These are phyloP conservation scores for Lucilia cuprina DNA, from an alignment of 1,140 invertebrate species.

Conservation along the genomic window DNA sequence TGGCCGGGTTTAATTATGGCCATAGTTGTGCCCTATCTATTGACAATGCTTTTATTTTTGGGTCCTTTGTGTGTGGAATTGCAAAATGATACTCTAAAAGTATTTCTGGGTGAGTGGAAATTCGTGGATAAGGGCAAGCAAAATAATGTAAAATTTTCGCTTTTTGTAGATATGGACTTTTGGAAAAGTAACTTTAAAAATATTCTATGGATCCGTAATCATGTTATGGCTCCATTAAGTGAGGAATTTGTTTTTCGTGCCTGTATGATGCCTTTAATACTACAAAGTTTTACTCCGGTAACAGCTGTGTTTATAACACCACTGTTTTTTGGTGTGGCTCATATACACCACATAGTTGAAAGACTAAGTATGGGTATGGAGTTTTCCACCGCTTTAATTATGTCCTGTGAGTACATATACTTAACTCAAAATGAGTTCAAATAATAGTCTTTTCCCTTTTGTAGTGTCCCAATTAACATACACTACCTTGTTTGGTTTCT, in stretches of 20 bases:
- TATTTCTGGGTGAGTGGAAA: constrained; percentile 71
- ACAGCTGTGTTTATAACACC: constrained; percentile 85
- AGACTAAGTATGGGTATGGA: constrained; percentile 74
- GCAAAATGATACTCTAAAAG: constrained; percentile 72
- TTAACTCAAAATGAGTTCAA: constrained; percentile 18
- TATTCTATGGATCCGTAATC: constrained; percentile 86
- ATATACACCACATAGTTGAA: constrained; percentile 91
- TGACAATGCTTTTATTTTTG: constrained; percentile 86
- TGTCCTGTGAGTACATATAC: constrained; percentile 70
- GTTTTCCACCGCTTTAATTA: constrained; percentile 71
- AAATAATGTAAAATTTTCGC: too few relatives aligned
- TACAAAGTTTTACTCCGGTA: constrained; percentile 80
- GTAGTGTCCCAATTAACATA: constrained; percentile 90
- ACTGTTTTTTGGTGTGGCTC: constrained; percentile 91
- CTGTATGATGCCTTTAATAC: constrained; percentile 89
- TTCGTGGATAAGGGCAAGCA: too few relatives aligned
- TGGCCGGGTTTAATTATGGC: constrained; percentile 77
- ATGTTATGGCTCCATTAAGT: constrained; percentile 89
- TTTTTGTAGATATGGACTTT: constrained; percentile 73
- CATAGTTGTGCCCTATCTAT: constrained; percentile 74
- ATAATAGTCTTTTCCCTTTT: constrained; percentile 46
- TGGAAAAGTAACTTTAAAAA: constrained; percentile 77
- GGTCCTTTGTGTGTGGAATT: constrained; percentile 81
- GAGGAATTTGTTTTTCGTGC: constrained; percentile 95
- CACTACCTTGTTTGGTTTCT: constrained; percentile 92